Percentiles rank a stretch among this genome's conserved stretches.
Evolutionary conservation across 2,797 vertebrate genomes (phyloP).

Genomic region (Peromyscus attwateri): DNA sequence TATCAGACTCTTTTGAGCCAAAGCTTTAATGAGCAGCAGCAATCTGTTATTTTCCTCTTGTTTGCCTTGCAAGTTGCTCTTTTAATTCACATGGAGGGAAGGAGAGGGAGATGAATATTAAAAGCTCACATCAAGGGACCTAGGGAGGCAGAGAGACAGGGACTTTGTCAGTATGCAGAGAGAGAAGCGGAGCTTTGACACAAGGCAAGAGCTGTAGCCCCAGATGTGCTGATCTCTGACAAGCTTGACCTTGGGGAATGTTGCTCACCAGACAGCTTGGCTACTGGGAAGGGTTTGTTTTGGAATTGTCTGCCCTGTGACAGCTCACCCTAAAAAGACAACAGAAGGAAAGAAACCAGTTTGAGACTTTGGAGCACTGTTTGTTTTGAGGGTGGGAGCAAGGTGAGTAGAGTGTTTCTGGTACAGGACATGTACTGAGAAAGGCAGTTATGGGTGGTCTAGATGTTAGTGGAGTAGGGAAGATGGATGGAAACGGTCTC

Average conservation of each 20-base stretch:
- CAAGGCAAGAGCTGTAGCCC: neutral
- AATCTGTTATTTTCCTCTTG: slow-evolving; percentile 80
- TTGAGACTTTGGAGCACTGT: slow-evolving; percentile 7
- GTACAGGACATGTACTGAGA: neutral
- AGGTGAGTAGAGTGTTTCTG: neutral
- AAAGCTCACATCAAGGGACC: slow-evolving; percentile 69
- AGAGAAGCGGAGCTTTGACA: slow-evolving; percentile 61
- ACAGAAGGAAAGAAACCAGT: slow-evolving; percentile 17
- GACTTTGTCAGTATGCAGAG: slow-evolving; percentile 61
- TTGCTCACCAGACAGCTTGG: slow-evolving; percentile 35
- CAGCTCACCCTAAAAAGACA: slow-evolving; percentile 50
- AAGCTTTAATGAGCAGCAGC: slow-evolving; percentile 71
- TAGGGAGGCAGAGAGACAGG: slow-evolving; percentile 48
- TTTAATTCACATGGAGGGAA: slow-evolving; percentile 79
- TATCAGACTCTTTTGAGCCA: slow-evolving; percentile 70
- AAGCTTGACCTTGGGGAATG: slow-evolving; percentile 66
- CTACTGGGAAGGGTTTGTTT: slow-evolving; percentile 16
- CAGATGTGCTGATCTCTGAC: slow-evolving; percentile 64
- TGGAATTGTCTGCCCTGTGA: slow-evolving; percentile 50
- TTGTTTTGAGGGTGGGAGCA: neutral
- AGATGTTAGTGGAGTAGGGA: neutral
- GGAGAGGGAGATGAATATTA: slow-evolving; percentile 80
- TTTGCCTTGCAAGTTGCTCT: slow-evolving; percentile 80
- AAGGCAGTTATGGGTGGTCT: neutral
- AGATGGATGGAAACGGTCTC: neutral